Base-by-base conservation (phyloP, 2,888 invertebrate species). In the Eumerus sabulonum region DNA sequence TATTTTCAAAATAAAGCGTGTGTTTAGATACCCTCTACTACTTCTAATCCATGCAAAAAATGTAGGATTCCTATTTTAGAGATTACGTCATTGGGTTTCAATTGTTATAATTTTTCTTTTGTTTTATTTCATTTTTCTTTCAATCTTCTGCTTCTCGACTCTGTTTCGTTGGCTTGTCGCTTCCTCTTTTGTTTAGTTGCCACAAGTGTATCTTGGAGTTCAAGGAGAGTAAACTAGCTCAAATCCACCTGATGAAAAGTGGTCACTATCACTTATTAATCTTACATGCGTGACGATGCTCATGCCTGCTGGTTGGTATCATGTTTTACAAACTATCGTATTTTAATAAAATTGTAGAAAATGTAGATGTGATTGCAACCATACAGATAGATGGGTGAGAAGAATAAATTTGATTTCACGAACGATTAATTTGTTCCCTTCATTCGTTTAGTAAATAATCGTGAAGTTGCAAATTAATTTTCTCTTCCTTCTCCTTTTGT, bases 241-340 rank as follows among this genome's bases (percentile, higher is more conserved):
- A 59, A 50, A 60, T 76, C 56, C 54, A 54, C 38, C 18, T 2
- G 54, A 68, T 9, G 53, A 76, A 76, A 71, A 50, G 60, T 54
- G 76, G 76, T 76, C 76, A 76, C 71, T 76, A 76, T 76, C 76
- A 76, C 71, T 71, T 71, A 60, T 44, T 66, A 66, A 71, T 45
- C 64, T 54, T 64, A 64, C 70, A 54, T 60, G 70, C 70, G 76
- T 64, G 76, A 76, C 76, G 76, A 19, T 70, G n/a, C n/a, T n/a
- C n/a, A n/a, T n/a, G n/a, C n/a, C n/a, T n/a, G n/a, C 35, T 42
- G 35, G 17, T 11, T n/a, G n/a, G 40, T n/a, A 40, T 40, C 11
- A 40, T 40, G 27, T 27, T 7, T 27, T 5, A 40, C n/a, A 40
- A 40, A 42, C 50, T 36, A 57, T 59, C 60, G 66, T 62, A 60